Evolutionary conservation across 2,888 invertebrate genomes (phyloP).

Genomic region (Hyposoter didymator): DNA sequence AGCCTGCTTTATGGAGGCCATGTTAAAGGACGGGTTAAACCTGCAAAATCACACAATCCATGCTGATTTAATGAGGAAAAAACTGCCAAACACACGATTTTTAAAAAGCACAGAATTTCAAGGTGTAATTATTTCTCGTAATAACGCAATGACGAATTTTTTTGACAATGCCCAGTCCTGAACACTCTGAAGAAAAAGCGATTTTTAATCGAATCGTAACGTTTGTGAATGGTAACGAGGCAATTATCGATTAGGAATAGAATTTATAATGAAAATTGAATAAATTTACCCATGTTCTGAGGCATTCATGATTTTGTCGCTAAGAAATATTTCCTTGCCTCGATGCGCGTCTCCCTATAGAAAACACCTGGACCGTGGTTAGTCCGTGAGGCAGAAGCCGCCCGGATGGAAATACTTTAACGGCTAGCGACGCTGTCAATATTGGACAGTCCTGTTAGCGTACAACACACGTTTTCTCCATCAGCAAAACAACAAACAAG

Average conservation of each 20-base stretch:
- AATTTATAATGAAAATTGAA: background rate
- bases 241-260: background rate
- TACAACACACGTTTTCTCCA: conserved; percentile 59
- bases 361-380: conserved; percentile 69
- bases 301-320: conserved; percentile 88
- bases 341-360: conserved; percentile 53
- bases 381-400: conserved; percentile 51
- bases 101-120: background rate
- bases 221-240: no score
- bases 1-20: conserved; percentile 97
- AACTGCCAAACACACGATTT: conserved; percentile 62
- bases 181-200: background rate
- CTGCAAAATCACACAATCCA: conserved; percentile 86
- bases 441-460: conserved; percentile 73
- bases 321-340: conserved; percentile 68
- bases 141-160: conserved; percentile 57
- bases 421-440: conserved; percentile 22
- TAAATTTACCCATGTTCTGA: conserved; percentile 91
- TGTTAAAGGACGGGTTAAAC: conserved; percentile 96
- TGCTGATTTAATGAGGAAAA: conserved; percentile 75
- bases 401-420: conserved; percentile 42
- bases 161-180: background rate
- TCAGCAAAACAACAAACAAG: conserved; percentile 11
- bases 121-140: conserved; percentile 38
- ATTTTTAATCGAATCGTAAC: background rate